A percentile compares a stretch with the other conserved stretches of the same genome.
Evolutionary conservation across 2,888 invertebrate species (phyloP).

Genomic region (Macrosiphum euphorbiae): DNA sequence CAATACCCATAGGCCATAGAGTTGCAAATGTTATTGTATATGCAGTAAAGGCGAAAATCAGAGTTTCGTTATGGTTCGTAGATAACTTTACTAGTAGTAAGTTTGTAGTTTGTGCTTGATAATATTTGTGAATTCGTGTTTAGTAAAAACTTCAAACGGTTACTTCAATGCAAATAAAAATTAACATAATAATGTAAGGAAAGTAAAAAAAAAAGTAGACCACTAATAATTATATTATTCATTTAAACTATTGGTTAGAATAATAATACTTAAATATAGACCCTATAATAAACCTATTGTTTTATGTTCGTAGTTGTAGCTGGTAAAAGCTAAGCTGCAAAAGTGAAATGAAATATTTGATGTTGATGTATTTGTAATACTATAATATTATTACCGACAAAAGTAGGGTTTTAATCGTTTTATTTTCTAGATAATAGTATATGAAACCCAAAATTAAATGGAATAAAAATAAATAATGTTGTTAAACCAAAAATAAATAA

Average conservation of each 20-base stretch:
- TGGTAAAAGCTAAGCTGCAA: neutral
- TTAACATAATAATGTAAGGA: too few relatives aligned
- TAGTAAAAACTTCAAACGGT: neutral
- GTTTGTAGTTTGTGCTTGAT: neutral
- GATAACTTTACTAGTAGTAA: neutral
- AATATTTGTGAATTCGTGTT: neutral
- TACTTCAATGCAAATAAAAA: neutral
- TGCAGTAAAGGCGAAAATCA: neutral
- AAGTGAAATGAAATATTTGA: neutral
- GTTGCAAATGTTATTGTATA: neutral
- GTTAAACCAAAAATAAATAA: neutral
- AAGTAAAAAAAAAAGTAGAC: neutral
- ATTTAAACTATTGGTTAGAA: neutral
- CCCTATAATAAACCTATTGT: neutral
- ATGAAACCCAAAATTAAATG: neutral
- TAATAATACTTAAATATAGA: neutral
- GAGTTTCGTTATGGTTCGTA: neutral
- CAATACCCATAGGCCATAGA: neutral
- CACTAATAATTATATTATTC: neutral
- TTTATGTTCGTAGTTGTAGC: neutral
- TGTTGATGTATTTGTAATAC: neutral
- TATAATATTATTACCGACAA: neutral
- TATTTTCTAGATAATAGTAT: neutral
- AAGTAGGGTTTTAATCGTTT: neutral
- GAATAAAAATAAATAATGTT: neutral